Evolutionary conservation across 1,140 invertebrate genomes (phyloP), one percentile per base, ranked within the genome.

Genomic region (Nymphalis io): DNA sequence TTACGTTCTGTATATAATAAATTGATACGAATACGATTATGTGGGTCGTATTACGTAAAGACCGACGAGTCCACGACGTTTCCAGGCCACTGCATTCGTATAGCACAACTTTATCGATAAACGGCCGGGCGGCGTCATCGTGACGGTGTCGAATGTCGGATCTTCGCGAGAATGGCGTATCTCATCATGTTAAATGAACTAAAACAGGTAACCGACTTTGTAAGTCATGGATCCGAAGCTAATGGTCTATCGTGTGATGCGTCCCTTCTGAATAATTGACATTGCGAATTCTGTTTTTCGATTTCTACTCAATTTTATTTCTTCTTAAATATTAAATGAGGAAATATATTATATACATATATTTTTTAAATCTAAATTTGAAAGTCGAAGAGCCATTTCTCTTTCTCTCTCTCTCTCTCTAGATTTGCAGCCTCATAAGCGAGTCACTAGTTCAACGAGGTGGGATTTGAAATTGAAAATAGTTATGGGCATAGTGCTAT

Each of bases 51-150:
- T 85, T 80, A 80, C 78, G 76, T 75, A 86, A 82, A 81, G 72
- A 80, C 72, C n/a, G n/a, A n/a, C n/a, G n/a, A n/a, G n/a, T n/a
- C 74, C 69, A 74, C 80, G 75, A 82, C 77, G 67, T 87, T 84
- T 86, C 79, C 84, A 74, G 64, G 63, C 79, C 79, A 82, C 48
- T 82, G 80, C 83, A 82, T 78, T 76, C 78, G 79, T 86, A 87
- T 87, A 83, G 80, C 74, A 60, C 74, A 88, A 90, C 68, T 88
- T 90, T 77, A 74, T 61, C 78, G 78, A 83, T 85, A 81, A 84
- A 84, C 72, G 72, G 60, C 60, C 44, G 61, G 51, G 44, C 70
- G 83, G 79, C 83, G 88, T 83, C 84, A 78, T 76, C 69, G 75
- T 79, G 85, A 83, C 84, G 70, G 23, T 74, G 78, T 72, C 70